Evolutionary conservation across 2,113 vertebrate genomes (phyloP), one percentile per base, ranked within the genome.

Genomic region (Caranx melampygus): DNA sequence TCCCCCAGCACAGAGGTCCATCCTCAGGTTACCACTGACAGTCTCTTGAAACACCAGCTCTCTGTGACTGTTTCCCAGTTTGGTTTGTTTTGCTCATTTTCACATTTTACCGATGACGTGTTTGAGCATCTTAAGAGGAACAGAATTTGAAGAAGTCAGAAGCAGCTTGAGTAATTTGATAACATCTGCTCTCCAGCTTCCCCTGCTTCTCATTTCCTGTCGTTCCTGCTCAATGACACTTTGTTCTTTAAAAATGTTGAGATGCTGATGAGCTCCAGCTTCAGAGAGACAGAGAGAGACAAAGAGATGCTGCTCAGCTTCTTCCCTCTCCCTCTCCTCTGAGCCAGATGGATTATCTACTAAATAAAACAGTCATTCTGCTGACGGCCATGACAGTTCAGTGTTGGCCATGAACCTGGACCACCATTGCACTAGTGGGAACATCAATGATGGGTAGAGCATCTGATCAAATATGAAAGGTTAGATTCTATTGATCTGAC

Each of bases 11-110:
- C 86, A 74, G 71, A 83, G 79, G 59, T 75, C 87, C 79, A 55
- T 92, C 91, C 93, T 95, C 92, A 91, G 92, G 91, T 95, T 94
- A 83, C 94, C 86, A 67, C 88, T 85, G 87, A 85, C 84, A 71
- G 74, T 91, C 83, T 89, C 86, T 57, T 80, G 81, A 91, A 94
- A 93, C 93, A 85, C 54, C 84, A 81, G 65, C 79, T 83, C 79
- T 64, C 76, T 75, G 8, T 49, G 61, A 54, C 54, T 42, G 6
- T 42, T 42, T 82, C 35, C 64, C 34, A 7, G 33, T 66, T 60
- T 35, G 11, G 44, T 61, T 58, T 49, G n/a, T 31, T 69, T 75
- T 67, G 60, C 7, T 44, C 37, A n/a, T 68, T 61, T 79, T 49
- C 12, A 49, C 49, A 34, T 18, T 5, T 44, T 12, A 35, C 55